Percentiles rank a stretch among this genome's conserved stretches.
These are phyloP conservation scores for Dicentrarchus labrax DNA, from an alignment of 2,113 vertebrate genomes.

Conservation along the genomic window DNA sequence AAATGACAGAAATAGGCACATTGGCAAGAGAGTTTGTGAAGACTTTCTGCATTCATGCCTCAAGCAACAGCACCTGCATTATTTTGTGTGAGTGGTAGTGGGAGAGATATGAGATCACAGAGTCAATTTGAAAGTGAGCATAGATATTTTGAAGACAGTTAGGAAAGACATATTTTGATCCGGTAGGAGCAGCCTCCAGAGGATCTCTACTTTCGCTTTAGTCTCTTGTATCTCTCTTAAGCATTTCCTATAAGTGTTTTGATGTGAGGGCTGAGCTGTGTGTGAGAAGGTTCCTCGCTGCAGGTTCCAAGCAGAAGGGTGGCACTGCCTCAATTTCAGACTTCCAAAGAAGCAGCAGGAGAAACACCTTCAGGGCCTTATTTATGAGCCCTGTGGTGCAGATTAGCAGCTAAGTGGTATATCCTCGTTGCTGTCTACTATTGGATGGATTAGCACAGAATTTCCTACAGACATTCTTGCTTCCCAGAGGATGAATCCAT, in stretches of 20 bases:
- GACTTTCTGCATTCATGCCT: slow-evolving; percentile 45
- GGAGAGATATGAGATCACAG: slow-evolving; percentile 48
- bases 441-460: neutral
- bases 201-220: slow-evolving; percentile 35
- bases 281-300: slow-evolving; percentile 10
- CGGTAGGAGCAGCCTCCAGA: slow-evolving; percentile 36
- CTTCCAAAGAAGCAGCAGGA: slow-evolving; percentile 33
- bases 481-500: neutral
- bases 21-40: slow-evolving; percentile 31
- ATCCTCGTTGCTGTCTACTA: slow-evolving; percentile 9
- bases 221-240: slow-evolving; percentile 37
- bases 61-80: slow-evolving; percentile 49
- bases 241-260: slow-evolving; percentile 39
- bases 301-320: slow-evolving; percentile 24
- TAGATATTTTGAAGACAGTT: slow-evolving; percentile 42
- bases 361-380: slow-evolving; percentile 43
- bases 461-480: neutral
- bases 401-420: slow-evolving; percentile 58
- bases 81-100: slow-evolving; percentile 35
- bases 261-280: slow-evolving; percentile 23
- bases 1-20: slow-evolving; percentile 58
- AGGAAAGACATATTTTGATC: slow-evolving; percentile 65
- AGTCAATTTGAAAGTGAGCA: slow-evolving; percentile 46
- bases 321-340: slow-evolving; percentile 32
- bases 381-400: slow-evolving; percentile 58